These are phyloP conservation scores for Conopomorpha cramerella DNA, from an alignment of 1,140 invertebrate species.

Conservation along the genomic window DNA sequence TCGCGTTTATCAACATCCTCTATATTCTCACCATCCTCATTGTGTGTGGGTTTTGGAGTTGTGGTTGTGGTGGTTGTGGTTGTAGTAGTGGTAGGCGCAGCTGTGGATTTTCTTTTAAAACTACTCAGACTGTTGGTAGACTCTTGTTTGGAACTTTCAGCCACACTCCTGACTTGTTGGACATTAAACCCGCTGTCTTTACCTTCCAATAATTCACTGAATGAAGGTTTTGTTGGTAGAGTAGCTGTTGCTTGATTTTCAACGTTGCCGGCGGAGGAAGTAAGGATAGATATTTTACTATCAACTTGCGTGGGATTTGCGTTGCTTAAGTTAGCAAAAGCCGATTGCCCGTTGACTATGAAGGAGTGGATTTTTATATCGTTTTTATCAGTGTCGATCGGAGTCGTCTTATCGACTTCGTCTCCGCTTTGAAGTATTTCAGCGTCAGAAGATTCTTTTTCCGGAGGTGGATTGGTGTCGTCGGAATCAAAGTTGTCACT, in stretches of 20 bases:
- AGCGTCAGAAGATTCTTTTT: slow-evolving; percentile 25
- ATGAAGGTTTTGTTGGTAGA: slow-evolving; percentile 32
- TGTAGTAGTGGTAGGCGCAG: slow-evolving; percentile 30
- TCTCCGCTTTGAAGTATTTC: slow-evolving; percentile 17
- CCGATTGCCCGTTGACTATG: slow-evolving; percentile 48
- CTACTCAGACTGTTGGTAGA: slow-evolving; percentile 12
- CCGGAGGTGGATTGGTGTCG: slow-evolving; percentile 16
- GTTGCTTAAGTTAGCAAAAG: slow-evolving; percentile 33
- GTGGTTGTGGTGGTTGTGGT: slow-evolving; percentile 62
- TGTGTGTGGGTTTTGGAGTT: slow-evolving; percentile 63
- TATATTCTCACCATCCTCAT: slow-evolving; percentile 68
- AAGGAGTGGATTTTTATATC: slow-evolving; percentile 47
- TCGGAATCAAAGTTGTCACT: slow-evolving; percentile 35
- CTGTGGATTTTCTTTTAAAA: slow-evolving; percentile 17
- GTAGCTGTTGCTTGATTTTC: slow-evolving; percentile 40
- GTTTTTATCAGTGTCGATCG: slow-evolving; percentile 15
- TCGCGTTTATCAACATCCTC: slow-evolving; percentile 68
- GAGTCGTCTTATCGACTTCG: slow-evolving; percentile 18
- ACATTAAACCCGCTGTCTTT: slow-evolving; percentile 30
- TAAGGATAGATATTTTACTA: slow-evolving; percentile 43
- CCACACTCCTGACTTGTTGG: slow-evolving; percentile 44
- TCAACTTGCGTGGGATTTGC: slow-evolving; percentile 28
- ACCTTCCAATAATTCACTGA: slow-evolving; percentile 43
- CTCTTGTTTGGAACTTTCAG: slow-evolving; percentile 19
- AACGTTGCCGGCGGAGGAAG: slow-evolving; percentile 44